These are phyloP conservation scores for Poeciliopsis infans DNA, from an alignment of 2,797 vertebrate genomes.

Conservation along the genomic window DNA sequence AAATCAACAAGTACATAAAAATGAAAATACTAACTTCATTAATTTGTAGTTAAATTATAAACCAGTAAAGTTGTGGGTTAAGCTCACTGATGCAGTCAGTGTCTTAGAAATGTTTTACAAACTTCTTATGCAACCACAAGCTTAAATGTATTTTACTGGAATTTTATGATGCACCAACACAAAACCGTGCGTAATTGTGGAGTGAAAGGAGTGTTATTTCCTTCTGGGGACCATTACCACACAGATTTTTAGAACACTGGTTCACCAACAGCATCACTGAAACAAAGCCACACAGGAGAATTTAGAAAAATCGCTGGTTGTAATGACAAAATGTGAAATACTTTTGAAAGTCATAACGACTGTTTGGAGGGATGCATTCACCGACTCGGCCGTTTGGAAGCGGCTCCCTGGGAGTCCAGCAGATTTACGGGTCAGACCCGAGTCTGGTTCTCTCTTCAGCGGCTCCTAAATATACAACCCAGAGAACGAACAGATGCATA, in stretches of 20 bases:
- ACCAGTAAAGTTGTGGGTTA: neutral
- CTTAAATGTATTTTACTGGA: neutral
- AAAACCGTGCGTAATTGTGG: neutral
- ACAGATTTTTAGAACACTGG: neutral
- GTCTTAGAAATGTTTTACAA: neutral
- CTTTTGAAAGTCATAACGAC: neutral
- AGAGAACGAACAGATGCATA: conserved; percentile 41
- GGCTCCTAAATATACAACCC: conserved; percentile 61
- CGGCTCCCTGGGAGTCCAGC: neutral
- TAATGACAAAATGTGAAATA: neutral
- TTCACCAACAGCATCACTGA: neutral
- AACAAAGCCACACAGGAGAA: neutral
- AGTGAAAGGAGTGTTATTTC: neutral
- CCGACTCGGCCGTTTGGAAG: conserved; percentile 9
- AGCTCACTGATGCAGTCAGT: neutral
- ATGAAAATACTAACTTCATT: neutral
- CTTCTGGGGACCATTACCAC: neutral
- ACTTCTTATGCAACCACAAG: neutral
- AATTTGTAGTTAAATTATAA: neutral
- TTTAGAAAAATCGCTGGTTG: neutral
- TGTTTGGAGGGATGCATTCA: conserved; percentile 9
- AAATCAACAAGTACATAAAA: neutral
- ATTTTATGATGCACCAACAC: neutral
- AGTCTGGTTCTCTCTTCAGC: conserved; percentile 42
- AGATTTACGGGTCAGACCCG: conserved; percentile 24